phyloP scores from a whole-genome alignment of 2,113 vertebrate genomes.

The Anser cygnoides region DNA sequence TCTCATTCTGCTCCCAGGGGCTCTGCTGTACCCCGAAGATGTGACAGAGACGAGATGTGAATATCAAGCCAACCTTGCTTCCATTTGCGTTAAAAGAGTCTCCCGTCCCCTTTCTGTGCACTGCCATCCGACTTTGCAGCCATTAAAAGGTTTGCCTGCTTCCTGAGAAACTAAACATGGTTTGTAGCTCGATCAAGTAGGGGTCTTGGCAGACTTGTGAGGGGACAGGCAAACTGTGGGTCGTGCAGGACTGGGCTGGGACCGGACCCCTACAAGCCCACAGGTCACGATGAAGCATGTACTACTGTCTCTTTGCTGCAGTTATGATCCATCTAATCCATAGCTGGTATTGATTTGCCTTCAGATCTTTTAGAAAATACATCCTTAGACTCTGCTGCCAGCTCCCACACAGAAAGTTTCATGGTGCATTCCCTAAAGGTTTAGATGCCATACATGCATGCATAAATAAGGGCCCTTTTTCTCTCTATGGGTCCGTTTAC shows the following conservation, averaged over 20 bases:
- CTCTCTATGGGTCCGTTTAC: not conserved
- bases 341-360: not conserved
- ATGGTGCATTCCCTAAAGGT: not conserved
- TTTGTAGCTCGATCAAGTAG: not conserved
- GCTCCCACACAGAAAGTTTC: not conserved
- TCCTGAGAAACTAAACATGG: not conserved
- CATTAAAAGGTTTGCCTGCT: not conserved
- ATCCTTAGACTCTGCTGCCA: not conserved
- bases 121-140: not conserved
- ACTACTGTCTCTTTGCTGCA: not conserved
- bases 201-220: not conserved
- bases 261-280: not conserved
- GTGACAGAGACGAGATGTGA: not conserved
- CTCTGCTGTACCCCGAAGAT: not conserved
- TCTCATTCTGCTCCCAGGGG: not conserved
- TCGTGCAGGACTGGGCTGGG: not conserved
- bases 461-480: not conserved
- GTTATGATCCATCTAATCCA: accelerated
- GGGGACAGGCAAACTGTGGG: not conserved
- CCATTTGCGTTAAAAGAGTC: not conserved
- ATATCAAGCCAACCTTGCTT: not conserved
- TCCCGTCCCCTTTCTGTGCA: not conserved
- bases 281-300: not conserved
- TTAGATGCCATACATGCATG: too few relatives aligned
- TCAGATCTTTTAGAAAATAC: not conserved